phyloP scores from a whole-genome alignment of 2,888 invertebrate genomes.

The Chrysolina haemoptera region DNA sequence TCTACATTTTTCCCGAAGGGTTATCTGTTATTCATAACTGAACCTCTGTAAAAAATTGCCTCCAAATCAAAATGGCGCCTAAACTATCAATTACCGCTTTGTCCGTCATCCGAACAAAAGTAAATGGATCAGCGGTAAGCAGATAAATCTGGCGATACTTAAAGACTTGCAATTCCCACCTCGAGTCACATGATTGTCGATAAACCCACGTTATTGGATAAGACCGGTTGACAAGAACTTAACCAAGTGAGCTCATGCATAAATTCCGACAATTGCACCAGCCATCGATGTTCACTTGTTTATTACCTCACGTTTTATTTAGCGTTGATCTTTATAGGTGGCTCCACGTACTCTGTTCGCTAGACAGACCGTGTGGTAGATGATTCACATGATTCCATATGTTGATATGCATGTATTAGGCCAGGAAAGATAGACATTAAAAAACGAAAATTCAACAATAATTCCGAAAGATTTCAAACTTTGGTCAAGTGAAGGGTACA shows the following conservation, averaged over 20 bases:
- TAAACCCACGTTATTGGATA: slow-evolving; percentile 57
- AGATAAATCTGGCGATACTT: slow-evolving; percentile 39
- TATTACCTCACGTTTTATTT: slow-evolving; percentile 60
- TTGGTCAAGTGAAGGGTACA: too few species aligned
- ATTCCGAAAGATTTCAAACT: too few species aligned
- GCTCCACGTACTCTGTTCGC: slow-evolving; percentile 51
- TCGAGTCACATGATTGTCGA: slow-evolving; percentile 57
- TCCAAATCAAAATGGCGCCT: slow-evolving; percentile 17
- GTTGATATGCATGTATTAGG: neutral
- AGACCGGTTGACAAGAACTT: slow-evolving; percentile 58
- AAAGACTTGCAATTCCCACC: slow-evolving; percentile 57
- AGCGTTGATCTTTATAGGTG: slow-evolving; percentile 63
- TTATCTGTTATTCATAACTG: neutral
- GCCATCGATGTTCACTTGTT: slow-evolving; percentile 63
- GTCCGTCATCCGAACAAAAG: slow-evolving; percentile 20
- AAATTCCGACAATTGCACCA: slow-evolving; percentile 60
- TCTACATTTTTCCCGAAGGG: too few species aligned
- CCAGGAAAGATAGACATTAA: too few species aligned
- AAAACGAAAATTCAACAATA: too few species aligned
- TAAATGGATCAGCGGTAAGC: slow-evolving; percentile 27
- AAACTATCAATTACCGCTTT: slow-evolving; percentile 5
- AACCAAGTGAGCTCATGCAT: slow-evolving; percentile 53
- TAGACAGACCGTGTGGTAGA: slow-evolving; percentile 19
- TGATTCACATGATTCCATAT: neutral
- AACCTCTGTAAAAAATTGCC: slow-evolving; percentile 1